These are phyloP conservation scores for Syngnathoides biaculeatus DNA, from an alignment of 2,113 vertebrate species.

Conservation along the genomic window DNA sequence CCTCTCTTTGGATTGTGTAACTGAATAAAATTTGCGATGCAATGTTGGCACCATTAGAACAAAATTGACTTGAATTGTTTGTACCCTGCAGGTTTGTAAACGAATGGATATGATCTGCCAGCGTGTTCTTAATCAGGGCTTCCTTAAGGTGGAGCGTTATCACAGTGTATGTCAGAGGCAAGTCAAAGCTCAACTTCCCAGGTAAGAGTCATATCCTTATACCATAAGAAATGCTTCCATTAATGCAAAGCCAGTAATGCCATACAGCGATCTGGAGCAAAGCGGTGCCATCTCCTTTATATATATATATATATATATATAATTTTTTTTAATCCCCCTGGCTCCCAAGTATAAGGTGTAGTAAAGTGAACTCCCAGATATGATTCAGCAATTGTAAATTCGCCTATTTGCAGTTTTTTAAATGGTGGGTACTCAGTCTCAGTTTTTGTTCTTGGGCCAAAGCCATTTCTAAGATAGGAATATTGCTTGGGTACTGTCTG, in stretches of 20 bases:
- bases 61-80: neutral
- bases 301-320: no score
- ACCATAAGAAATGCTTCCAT: neutral
- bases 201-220: slow-evolving; percentile 70
- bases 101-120: slow-evolving; percentile 97
- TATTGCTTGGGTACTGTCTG: no score
- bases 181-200: slow-evolving; percentile 96
- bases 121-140: slow-evolving; percentile 96
- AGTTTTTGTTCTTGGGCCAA: no score
- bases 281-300: neutral
- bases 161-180: slow-evolving; percentile 97
- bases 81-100: slow-evolving; percentile 85
- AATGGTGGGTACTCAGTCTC: no score
- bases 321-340: neutral
- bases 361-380: no score
- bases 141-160: slow-evolving; percentile 95
- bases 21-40: no score
- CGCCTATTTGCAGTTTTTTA: no score
- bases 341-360: neutral
- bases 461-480: no score
- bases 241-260: neutral
- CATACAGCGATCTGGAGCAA: neutral
- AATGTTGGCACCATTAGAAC: no score
- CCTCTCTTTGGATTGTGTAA: no score
- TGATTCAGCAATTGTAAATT: no score